These are phyloP conservation scores for Alloplasta piceator DNA, from an alignment of 2,888 invertebrate species.

Conservation along the genomic window DNA sequence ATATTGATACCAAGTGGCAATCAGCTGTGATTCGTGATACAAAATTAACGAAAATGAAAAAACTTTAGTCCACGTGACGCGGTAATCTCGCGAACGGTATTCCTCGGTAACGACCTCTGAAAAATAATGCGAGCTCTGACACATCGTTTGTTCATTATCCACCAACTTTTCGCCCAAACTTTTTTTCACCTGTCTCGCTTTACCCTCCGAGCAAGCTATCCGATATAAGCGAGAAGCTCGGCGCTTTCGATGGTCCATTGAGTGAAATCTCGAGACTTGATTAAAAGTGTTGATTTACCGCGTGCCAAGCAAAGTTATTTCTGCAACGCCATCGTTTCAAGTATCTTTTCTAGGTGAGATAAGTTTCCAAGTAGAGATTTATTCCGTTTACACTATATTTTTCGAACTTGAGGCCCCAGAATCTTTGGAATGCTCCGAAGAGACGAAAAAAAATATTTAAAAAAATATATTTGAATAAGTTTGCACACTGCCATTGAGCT, in stretches of 20 bases:
- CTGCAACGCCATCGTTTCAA: too few species aligned
- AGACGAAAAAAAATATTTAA: too few species aligned
- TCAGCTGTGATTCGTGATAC: background rate
- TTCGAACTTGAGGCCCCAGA: too few species aligned
- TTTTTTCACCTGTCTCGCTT: conserved; percentile 16
- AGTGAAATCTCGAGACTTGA: conserved; percentile 6
- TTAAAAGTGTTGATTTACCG: conserved; percentile 41
- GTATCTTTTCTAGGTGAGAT: too few species aligned
- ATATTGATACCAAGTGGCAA: background rate
- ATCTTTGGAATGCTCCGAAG: too few species aligned
- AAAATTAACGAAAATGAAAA: too few species aligned
- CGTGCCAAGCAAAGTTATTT: background rate
- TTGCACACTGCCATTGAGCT: too few species aligned
- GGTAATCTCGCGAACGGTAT: background rate
- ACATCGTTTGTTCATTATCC: conserved; percentile 12
- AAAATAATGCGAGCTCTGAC: background rate
- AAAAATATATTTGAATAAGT: too few species aligned
- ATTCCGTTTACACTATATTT: too few species aligned
- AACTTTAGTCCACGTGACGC: too few species aligned
- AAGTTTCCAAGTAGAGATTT: too few species aligned
- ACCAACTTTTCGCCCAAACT: conserved; percentile 22
- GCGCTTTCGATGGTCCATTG: background rate
- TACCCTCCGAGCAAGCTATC: background rate
- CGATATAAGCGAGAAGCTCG: conserved; percentile 6
- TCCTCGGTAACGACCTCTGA: background rate